Conservation (phyloP, 1,140 invertebrate species). For the Drosophila baimaii region DNA sequence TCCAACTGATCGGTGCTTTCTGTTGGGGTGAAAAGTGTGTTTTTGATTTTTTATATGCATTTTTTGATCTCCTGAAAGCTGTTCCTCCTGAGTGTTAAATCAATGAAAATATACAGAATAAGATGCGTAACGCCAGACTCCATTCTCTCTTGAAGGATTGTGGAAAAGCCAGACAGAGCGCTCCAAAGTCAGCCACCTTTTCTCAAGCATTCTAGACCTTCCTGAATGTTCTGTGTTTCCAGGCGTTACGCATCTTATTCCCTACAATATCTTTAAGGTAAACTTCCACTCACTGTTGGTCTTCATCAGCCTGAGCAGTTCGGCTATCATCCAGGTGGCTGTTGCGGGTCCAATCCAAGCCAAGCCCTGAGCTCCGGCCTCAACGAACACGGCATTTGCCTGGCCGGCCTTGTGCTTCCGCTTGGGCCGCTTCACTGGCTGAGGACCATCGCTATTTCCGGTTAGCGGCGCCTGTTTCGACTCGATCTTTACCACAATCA, state of each 20-base stretch:
- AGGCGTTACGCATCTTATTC: too few species aligned
- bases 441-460: slow-evolving; percentile 27
- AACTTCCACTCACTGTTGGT: slow-evolving; percentile 83
- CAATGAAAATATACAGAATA: too few species aligned
- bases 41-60: too few species aligned
- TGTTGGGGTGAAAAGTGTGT: neutral
- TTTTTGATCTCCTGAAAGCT: too few species aligned
- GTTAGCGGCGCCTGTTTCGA: slow-evolving; percentile 58
- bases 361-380: slow-evolving; percentile 90
- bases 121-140: too few species aligned
- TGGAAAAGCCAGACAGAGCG: too few species aligned
- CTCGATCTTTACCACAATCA: slow-evolving; percentile 85
- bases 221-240: too few species aligned
- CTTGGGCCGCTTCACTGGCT: slow-evolving; percentile 68
- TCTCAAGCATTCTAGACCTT: too few species aligned
- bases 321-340: slow-evolving; percentile 90
- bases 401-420: slow-evolving; percentile 67
- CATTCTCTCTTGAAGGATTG: too few species aligned
- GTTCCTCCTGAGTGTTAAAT: too few species aligned
- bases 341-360: slow-evolving; percentile 95
- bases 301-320: slow-evolving; percentile 88
- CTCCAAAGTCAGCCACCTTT: too few species aligned
- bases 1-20: slow-evolving; percentile 68
- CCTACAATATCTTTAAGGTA: neutral
- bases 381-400: slow-evolving; percentile 87